phyloP scores from a whole-genome alignment of 1,140 invertebrate genomes.

The Macrotrachela quadricornifera region DNA sequence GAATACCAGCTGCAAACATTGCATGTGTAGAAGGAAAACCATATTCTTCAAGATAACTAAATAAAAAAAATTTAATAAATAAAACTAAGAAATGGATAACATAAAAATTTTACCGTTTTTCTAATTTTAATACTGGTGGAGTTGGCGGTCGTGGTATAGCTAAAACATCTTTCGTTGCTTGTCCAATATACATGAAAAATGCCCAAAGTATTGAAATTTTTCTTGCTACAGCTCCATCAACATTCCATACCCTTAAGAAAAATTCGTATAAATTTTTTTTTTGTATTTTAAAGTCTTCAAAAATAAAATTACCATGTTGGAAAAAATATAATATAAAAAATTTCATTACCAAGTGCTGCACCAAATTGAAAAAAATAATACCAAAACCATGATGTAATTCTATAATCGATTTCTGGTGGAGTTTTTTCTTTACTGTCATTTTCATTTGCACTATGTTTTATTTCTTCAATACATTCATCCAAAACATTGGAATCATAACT shows the following conservation, averaged over 20 bases:
- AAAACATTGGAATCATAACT: neutral
- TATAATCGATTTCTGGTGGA: neutral
- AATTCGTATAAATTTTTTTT: too few relatives aligned
- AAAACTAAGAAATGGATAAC: neutral
- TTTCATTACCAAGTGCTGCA: slow-evolving; percentile 8
- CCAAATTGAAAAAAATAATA: slow-evolving; percentile 9
- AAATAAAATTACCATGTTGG: neutral
- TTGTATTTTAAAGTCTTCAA: too few relatives aligned
- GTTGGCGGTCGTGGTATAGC: slow-evolving; percentile 55
- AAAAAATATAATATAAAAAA: slow-evolving; percentile 8
- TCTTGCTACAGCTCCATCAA: slow-evolving; percentile 6
- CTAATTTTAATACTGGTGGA: slow-evolving; percentile 38
- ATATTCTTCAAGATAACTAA: slow-evolving; percentile 63
- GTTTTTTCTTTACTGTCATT: neutral
- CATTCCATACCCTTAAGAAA: slow-evolving; percentile 7
- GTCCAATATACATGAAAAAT: slow-evolving; percentile 41
- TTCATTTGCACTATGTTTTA: neutral
- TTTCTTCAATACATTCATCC: neutral
- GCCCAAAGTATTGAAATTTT: neutral
- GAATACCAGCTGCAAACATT: slow-evolving; percentile 33
- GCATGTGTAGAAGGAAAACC: slow-evolving; percentile 83
- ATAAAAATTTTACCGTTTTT: neutral
- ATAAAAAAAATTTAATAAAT: neutral
- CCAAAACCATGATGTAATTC: slow-evolving; percentile 5
- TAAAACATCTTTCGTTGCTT: slow-evolving; percentile 64